Conservation (phyloP, 2,113 vertebrate species). For the Greenwoodochromis staneri region DNA sequence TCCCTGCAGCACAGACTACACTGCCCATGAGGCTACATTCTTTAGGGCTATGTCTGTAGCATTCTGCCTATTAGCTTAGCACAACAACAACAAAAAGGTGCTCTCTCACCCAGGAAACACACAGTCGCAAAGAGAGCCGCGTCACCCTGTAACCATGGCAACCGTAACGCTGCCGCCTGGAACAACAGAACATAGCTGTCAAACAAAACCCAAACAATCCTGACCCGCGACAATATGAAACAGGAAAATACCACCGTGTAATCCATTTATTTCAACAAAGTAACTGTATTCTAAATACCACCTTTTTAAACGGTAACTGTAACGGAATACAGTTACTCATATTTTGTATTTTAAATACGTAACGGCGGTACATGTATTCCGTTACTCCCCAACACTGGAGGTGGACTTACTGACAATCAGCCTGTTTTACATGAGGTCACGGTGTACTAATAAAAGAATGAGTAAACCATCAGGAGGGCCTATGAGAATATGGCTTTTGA, state of each 20-base stretch:
- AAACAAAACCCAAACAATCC: background rate
- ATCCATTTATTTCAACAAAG: background rate
- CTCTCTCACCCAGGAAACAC: background rate
- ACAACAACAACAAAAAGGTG: background rate
- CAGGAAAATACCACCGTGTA: fast-evolving
- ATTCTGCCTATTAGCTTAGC: background rate
- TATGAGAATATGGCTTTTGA: background rate
- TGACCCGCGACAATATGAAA: background rate
- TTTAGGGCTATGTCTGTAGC: no score
- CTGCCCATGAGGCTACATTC: no score
- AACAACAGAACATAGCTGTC: background rate
- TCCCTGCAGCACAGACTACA: no score
- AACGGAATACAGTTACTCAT: background rate
- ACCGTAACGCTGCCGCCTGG: background rate
- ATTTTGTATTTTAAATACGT: background rate
- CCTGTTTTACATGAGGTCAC: background rate
- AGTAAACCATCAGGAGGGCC: background rate
- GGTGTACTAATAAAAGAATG: background rate
- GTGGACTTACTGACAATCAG: background rate
- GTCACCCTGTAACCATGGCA: background rate
- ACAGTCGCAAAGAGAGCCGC: background rate
- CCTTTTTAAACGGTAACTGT: background rate
- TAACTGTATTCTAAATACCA: background rate
- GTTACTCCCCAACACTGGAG: background rate
- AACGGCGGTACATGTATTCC: background rate